These are phyloP conservation scores for Varanus komodoensis DNA, from an alignment of 2,113 vertebrate species.

Conservation along the genomic window DNA sequence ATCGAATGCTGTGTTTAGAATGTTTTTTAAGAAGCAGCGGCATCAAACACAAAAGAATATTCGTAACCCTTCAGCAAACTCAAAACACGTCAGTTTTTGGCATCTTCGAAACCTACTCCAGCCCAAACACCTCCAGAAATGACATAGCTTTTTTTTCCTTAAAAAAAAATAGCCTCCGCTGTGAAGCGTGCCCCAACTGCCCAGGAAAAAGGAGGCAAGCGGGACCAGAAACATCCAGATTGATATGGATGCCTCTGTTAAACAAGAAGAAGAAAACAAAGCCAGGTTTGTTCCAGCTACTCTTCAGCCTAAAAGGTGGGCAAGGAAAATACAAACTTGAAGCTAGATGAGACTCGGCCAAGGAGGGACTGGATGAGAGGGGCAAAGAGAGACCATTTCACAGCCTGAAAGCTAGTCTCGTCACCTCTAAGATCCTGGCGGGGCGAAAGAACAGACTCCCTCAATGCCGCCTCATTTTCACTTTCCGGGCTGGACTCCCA, in stretches of 20 bases:
- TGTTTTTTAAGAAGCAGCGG: slow-evolving; percentile 52
- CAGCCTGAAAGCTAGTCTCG: slow-evolving; percentile 63
- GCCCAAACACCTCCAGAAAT: neutral
- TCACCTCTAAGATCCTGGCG: slow-evolving; percentile 54
- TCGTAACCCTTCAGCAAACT: slow-evolving; percentile 55
- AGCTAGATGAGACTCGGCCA: slow-evolving; percentile 72
- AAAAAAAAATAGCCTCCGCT: neutral
- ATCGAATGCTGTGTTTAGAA: slow-evolving; percentile 72
- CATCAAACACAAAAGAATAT: slow-evolving; percentile 52
- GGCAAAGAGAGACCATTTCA: slow-evolving; percentile 69
- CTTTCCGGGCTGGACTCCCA: slow-evolving; percentile 87
- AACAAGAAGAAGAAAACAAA: slow-evolving; percentile 41
- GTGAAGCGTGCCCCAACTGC: slow-evolving; percentile 30
- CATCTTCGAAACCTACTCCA: slow-evolving; percentile 62
- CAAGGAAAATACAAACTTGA: slow-evolving; percentile 65
- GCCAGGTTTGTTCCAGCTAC: slow-evolving; percentile 70
- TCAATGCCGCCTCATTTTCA: slow-evolving; percentile 98
- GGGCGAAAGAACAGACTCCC: slow-evolving; percentile 26
- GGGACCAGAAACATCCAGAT: slow-evolving; percentile 57
- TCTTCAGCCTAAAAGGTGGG: slow-evolving; percentile 73
- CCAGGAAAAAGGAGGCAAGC: slow-evolving; percentile 56
- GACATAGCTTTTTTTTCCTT: neutral
- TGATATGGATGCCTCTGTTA: slow-evolving; percentile 57
- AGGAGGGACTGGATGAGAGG: slow-evolving; percentile 13
- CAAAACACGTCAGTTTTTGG: slow-evolving; percentile 70